Evolutionary conservation across 1,140 invertebrate species (phyloP).

Genomic region (Acromyrmex heyeri): DNA sequence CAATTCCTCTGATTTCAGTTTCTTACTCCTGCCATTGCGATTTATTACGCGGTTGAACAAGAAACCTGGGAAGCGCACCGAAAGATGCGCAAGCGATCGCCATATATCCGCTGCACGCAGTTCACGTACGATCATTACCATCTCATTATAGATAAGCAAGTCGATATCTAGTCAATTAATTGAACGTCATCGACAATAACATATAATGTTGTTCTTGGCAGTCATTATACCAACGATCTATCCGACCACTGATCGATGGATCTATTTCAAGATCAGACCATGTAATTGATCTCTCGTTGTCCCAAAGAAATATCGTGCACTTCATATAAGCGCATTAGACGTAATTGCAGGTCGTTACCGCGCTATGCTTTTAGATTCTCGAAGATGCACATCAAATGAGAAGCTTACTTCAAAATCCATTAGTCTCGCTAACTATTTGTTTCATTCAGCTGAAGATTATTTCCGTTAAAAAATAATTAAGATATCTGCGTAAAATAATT

Average conservation of each 20-base stretch:
- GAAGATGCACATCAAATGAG: constrained; percentile 4
- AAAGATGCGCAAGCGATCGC: background rate
- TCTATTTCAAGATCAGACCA: constrained; percentile 6
- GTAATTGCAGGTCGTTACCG: constrained; percentile 8
- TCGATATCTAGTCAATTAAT: constrained; percentile 61
- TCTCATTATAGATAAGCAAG: constrained; percentile 64
- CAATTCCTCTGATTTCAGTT: constrained; percentile 20
- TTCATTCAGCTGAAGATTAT: background rate
- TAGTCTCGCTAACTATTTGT: background rate
- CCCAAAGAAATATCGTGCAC: constrained; percentile 16
- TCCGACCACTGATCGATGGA: background rate
- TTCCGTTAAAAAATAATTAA: constrained; percentile 40
- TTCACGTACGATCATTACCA: constrained; percentile 59
- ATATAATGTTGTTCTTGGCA: background rate
- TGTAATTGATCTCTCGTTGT: constrained; percentile 26
- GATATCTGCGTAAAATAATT: background rate
- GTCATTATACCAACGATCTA: constrained; percentile 6
- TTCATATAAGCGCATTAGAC: background rate
- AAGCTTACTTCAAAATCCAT: background rate
- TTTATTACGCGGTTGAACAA: constrained; percentile 29
- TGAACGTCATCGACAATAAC: constrained; percentile 1
- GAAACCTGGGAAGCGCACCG: constrained; percentile 22
- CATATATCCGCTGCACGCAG: constrained; percentile 22
- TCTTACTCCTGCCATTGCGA: constrained; percentile 32
- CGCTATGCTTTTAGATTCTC: background rate